Percentiles rank a stretch among this genome's conserved stretches.
Conservation (phyloP, 2,797 vertebrate species). For the Percopsis omiscomaycus region DNA sequence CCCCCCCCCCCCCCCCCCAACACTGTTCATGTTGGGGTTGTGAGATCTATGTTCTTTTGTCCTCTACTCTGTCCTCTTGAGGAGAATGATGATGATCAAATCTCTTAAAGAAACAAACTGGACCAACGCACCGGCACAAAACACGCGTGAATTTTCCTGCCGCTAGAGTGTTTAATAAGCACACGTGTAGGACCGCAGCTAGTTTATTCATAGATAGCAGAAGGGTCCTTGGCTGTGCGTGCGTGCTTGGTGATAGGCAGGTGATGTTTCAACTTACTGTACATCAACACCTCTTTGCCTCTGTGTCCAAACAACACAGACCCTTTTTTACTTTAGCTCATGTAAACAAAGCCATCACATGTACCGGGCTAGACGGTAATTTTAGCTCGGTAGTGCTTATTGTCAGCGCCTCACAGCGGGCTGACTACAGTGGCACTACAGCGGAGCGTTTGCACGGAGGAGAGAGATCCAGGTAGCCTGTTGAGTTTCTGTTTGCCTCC, state of each 20-base stretch:
- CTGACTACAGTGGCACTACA: slow-evolving; percentile 44
- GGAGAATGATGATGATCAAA: slow-evolving; percentile 36
- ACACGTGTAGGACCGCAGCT: too few species aligned
- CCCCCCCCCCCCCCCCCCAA: background rate
- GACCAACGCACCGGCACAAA: background rate
- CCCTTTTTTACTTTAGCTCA: slow-evolving; percentile 35
- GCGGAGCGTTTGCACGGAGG: slow-evolving; percentile 39
- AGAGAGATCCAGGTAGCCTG: slow-evolving; percentile 14
- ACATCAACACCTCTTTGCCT: slow-evolving; percentile 3
- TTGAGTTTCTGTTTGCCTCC: slow-evolving; percentile 43
- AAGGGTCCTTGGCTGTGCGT: too few species aligned
- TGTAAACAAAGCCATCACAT: slow-evolving; percentile 61
- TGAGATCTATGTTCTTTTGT: slow-evolving; percentile 36
- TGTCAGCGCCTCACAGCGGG: slow-evolving; percentile 54
- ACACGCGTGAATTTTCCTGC: too few species aligned
- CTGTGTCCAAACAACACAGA: slow-evolving; percentile 35
- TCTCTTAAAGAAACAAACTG: slow-evolving; percentile 25
- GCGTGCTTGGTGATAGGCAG: slow-evolving; percentile 1
- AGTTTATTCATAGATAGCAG: too few species aligned
- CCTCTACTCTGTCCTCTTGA: slow-evolving; percentile 45
- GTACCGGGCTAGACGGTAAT: slow-evolving; percentile 51
- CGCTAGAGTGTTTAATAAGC: too few species aligned
- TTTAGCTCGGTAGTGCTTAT: slow-evolving; percentile 58
- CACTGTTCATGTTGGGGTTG: slow-evolving; percentile 6
- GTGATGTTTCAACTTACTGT: background rate